phyloP scores from a whole-genome alignment of 2,797 vertebrate genomes.

The Xenopus petersii region DNA sequence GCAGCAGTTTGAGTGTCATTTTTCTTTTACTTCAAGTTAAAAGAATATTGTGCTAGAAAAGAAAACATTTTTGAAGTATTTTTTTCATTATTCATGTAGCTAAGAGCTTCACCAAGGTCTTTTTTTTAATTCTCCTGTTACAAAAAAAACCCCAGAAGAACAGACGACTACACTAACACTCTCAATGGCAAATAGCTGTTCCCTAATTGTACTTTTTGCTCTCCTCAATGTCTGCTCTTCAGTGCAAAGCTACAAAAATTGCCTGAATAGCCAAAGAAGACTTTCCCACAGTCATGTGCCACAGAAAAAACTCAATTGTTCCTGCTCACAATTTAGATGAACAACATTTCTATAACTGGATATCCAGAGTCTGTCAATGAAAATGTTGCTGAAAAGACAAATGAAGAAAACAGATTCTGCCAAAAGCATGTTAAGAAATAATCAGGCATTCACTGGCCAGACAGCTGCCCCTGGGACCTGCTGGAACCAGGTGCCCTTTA shows the following conservation, averaged over 20 bases:
- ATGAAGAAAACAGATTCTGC: constrained; percentile 82
- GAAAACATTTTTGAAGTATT: not conserved
- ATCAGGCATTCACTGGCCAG: constrained; percentile 80
- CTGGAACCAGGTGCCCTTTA: constrained; percentile 80
- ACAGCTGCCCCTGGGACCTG: constrained; percentile 80
- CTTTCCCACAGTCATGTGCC: constrained; percentile 99
- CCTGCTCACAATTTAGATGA: constrained; percentile 85
- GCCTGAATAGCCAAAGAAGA: constrained; percentile 98
- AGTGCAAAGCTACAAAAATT: constrained; percentile 91
- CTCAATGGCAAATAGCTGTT: constrained; percentile 91
- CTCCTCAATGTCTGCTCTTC: constrained; percentile 95
- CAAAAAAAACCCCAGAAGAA: constrained; percentile 76
- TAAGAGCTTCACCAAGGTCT: not conserved
- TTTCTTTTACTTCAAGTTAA: too few species aligned
- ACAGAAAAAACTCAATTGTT: constrained; percentile 95
- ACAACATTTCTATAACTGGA: constrained; percentile 97
- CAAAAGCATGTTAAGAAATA: constrained; percentile 81
- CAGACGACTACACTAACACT: constrained; percentile 89
- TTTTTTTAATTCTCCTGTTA: constrained; percentile 56
- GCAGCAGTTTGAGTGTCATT: not conserved
- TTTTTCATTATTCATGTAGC: not conserved
- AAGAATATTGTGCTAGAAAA: not conserved
- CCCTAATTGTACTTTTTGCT: constrained; percentile 98
- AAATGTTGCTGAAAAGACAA: constrained; percentile 82
- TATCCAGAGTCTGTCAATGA: constrained; percentile 83